Evolutionary conservation across 2,888 invertebrate species (phyloP), one percentile per base, ranked within the genome.

Genomic region (Electrophaes corylata): DNA sequence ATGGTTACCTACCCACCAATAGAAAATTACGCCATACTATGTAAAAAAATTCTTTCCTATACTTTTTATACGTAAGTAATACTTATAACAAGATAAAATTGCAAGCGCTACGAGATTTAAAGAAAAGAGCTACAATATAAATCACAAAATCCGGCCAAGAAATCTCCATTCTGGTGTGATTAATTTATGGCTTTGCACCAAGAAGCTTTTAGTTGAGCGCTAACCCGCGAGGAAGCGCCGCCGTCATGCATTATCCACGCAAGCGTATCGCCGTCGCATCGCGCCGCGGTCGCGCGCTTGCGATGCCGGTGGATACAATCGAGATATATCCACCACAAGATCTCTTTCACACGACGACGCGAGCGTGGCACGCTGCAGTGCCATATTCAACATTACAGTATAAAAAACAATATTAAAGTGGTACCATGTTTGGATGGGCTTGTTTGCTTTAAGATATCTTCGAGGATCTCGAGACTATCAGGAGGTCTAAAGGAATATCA

Each of bases 191-290:
- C 50, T 41, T 40, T 46, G 50, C 57, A 49, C 43, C 44, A 23
- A 50, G 57, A 57, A 46, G 57, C 51, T 51, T 51, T 51, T 46
- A 57, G 55, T 33, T 18, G n/a, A 47, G 40, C 40, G 46, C 53
- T 45, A 26, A 39, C 12, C 6, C 44, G 16, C 18, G 23, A 12
- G 41, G 40, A 35, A 8, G 45, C 23, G 50, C n/a, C n/a, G n/a
- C n/a, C n/a, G n/a, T n/a, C n/a, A n/a, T n/a, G n/a, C 56, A 37
- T 40, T 47, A 53, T 41, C 33, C 33, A 12, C 33, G 12, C 3
- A 12, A 33, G 40, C 4, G 35, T 26, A 23, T 31, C 44, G 49
- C 29, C 26, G 19, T 19, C 11, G 18, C n/a, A 11, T 12, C 47
- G 47, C 48, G 3, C 31, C 31, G 23, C 31, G 18, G 6, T 5